Conservation (phyloP, 2,797 vertebrate genomes). For the Pangasius sanitwongsei region DNA sequence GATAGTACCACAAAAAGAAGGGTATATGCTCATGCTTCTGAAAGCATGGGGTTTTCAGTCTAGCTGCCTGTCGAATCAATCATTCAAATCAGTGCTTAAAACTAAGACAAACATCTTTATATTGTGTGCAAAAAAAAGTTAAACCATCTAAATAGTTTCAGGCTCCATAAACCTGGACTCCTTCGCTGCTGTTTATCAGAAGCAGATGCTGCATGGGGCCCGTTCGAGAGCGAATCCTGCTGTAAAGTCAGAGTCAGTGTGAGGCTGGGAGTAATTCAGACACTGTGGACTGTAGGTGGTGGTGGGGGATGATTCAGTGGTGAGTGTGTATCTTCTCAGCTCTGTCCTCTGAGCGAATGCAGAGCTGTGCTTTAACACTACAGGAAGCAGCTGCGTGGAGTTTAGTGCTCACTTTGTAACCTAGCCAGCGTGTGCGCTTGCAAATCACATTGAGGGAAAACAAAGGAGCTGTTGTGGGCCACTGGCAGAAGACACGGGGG, state of each 20-base stretch:
- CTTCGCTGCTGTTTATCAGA: conserved; percentile 35
- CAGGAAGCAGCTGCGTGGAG: conserved; percentile 76
- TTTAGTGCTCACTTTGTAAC: conserved; percentile 61
- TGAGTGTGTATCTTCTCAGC: conserved; percentile 60
- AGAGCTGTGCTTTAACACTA: conserved; percentile 77
- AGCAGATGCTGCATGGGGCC: conserved; percentile 43
- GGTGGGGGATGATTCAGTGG: background rate
- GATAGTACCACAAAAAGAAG: background rate
- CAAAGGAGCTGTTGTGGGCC: conserved; percentile 57
- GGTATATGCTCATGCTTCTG: background rate
- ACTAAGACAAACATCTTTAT: conserved; percentile 26
- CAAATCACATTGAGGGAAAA: conserved; percentile 65
- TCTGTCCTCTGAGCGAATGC: conserved; percentile 57
- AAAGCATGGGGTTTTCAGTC: background rate
- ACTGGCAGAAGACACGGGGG: conserved; percentile 45
- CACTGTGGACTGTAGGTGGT: conserved; percentile 28
- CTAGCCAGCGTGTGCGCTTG: conserved; percentile 61
- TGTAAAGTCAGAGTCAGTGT: conserved; percentile 19
- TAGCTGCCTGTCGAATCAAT: conserved; percentile 1
- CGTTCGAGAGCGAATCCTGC: conserved; percentile 13
- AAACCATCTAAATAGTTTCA: conserved; percentile 23
- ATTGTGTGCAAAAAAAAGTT: background rate
- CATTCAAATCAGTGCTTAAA: background rate
- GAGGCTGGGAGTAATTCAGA: conserved; percentile 38
- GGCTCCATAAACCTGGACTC: conserved; percentile 27